Conservation (phyloP, 2,797 vertebrate species). For the Siniperca scherzeri region DNA sequence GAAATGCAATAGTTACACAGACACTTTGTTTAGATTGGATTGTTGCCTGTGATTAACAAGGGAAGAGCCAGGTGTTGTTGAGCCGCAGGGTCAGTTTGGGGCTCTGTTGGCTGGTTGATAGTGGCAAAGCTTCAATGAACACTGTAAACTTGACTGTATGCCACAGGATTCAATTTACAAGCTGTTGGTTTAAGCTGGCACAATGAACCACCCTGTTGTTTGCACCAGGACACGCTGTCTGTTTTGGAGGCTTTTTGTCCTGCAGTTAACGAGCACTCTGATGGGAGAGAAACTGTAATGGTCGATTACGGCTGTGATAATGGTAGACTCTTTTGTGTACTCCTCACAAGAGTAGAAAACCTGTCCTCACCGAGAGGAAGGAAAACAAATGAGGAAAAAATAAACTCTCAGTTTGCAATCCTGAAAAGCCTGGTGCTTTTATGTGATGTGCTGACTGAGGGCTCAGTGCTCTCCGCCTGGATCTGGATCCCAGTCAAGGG, state of each 20-base stretch:
- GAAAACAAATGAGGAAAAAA: slow-evolving; percentile 77
- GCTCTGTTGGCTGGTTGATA: slow-evolving; percentile 70
- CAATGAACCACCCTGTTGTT: slow-evolving; percentile 69
- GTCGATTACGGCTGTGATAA: slow-evolving; percentile 81
- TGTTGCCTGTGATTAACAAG: slow-evolving; percentile 69
- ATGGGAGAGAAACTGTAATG: slow-evolving; percentile 72
- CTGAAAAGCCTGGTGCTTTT: slow-evolving; percentile 73
- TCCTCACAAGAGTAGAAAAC: slow-evolving; percentile 66
- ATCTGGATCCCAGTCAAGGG: slow-evolving; percentile 71
- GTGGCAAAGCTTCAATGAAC: slow-evolving; percentile 77
- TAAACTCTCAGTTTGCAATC: slow-evolving; percentile 68
- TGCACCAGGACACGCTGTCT: slow-evolving; percentile 73
- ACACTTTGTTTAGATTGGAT: slow-evolving; percentile 67
- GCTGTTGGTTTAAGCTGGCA: slow-evolving; percentile 81
- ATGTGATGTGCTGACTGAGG: slow-evolving; percentile 71
- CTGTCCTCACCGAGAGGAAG: slow-evolving; percentile 64
- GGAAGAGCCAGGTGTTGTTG: slow-evolving; percentile 74
- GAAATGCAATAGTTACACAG: slow-evolving; percentile 46
- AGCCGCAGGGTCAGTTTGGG: slow-evolving; percentile 74
- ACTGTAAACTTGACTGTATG: slow-evolving; percentile 76
- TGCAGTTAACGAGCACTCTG: slow-evolving; percentile 78
- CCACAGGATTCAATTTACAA: slow-evolving; percentile 84
- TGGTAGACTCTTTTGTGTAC: slow-evolving; percentile 73
- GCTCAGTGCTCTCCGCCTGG: slow-evolving; percentile 60
- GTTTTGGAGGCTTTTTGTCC: slow-evolving; percentile 75